Percentiles rank a stretch among this genome's conserved stretches.
Evolutionary conservation across 2,888 invertebrate species (phyloP).

Genomic region (Xestia xanthographa): DNA sequence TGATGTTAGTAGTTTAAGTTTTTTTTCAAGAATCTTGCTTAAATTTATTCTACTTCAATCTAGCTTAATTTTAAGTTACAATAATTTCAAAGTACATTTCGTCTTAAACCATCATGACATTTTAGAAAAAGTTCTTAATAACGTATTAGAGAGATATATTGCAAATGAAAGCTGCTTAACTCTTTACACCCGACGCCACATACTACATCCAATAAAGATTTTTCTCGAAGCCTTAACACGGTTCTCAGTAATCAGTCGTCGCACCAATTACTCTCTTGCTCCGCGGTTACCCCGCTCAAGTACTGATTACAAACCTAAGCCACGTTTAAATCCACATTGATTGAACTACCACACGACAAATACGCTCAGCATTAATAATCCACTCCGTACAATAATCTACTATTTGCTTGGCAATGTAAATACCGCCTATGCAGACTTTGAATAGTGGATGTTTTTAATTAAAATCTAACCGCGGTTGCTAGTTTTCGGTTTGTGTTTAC

Average conservation of each 20-base stretch:
- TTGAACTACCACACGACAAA: slow-evolving; percentile 65
- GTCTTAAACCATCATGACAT: neutral
- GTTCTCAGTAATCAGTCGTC: slow-evolving; percentile 41
- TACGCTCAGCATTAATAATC: slow-evolving; percentile 62
- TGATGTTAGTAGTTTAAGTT: neutral
- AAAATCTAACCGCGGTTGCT: slow-evolving; percentile 29
- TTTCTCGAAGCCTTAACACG: slow-evolving; percentile 35
- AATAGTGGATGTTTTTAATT: slow-evolving; percentile 58
- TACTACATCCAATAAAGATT: slow-evolving; percentile 33
- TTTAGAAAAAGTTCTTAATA: neutral
- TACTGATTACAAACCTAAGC: slow-evolving; percentile 63
- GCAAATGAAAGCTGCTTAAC: slow-evolving; percentile 13
- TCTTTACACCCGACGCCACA: slow-evolving; percentile 8
- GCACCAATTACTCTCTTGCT: slow-evolving; percentile 31
- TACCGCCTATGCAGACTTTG: slow-evolving; percentile 42
- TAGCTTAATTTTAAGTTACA: neutral
- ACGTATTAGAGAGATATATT: neutral
- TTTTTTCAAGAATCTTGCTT: neutral
- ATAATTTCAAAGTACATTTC: neutral
- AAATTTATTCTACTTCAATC: too few relatives aligned
- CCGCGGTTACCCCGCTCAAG: slow-evolving; percentile 28
- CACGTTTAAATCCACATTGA: slow-evolving; percentile 60
- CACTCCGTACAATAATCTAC: slow-evolving; percentile 56
- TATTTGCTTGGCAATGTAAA: slow-evolving; percentile 60
- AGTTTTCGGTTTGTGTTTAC: slow-evolving; percentile 44